Evolutionary conservation across 1,140 invertebrate species (phyloP).

Genomic region (Pseudobourletiella spinata): DNA sequence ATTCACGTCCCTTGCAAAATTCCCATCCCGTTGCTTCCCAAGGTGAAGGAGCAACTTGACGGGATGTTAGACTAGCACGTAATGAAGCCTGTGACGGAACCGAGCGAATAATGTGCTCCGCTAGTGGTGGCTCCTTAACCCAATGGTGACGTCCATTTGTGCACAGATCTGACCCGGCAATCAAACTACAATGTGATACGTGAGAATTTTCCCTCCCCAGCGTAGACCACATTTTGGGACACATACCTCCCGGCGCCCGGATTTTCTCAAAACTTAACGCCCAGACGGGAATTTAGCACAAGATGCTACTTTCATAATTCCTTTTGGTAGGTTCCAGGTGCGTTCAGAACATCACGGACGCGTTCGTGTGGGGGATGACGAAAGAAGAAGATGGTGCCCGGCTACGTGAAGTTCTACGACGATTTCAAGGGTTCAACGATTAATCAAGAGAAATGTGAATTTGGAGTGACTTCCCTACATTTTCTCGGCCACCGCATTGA

Average conservation of each 20-base stretch:
- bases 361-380: slow-evolving; percentile 43
- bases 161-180: slow-evolving; percentile 20
- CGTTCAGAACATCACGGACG: slow-evolving; percentile 44
- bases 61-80: slow-evolving; percentile 32
- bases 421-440: slow-evolving; percentile 24
- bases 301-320: slow-evolving; percentile 38
- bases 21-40: slow-evolving; percentile 10
- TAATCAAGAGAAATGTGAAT: slow-evolving; percentile 36
- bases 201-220: slow-evolving; percentile 16
- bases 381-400: slow-evolving; percentile 37
- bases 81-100: slow-evolving; percentile 38
- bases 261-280: slow-evolving; percentile 41
- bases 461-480: slow-evolving; percentile 35
- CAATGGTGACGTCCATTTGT: slow-evolving; percentile 14
- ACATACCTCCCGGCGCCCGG: slow-evolving; percentile 8
- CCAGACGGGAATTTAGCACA: slow-evolving; percentile 27
- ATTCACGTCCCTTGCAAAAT: slow-evolving; percentile 12
- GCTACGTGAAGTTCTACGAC: slow-evolving; percentile 14
- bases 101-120: slow-evolving; percentile 34
- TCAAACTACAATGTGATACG: slow-evolving; percentile 16
- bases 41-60: slow-evolving; percentile 31
- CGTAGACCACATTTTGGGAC: slow-evolving; percentile 17
- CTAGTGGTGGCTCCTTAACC: slow-evolving; percentile 2
- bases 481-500: slow-evolving; percentile 42
- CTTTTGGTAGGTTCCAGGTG: slow-evolving; percentile 40